Evolutionary conservation across 2,113 vertebrate species (phyloP), one percentile per base, ranked within the genome.

Genomic region (Parotia lawesii): DNA sequence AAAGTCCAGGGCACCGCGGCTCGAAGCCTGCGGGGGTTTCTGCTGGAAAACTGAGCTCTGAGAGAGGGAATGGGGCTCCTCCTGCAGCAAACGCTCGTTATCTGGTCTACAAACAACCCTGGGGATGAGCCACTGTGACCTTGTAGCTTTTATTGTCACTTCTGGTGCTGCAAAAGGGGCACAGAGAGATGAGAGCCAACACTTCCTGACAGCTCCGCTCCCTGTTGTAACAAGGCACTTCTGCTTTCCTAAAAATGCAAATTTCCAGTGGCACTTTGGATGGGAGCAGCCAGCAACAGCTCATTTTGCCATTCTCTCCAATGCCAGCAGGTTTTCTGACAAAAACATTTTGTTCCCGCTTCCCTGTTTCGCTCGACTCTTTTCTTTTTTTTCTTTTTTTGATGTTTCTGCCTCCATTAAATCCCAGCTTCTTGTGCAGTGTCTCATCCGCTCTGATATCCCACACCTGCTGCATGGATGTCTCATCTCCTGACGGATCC

Each of bases 331-430:
- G 45, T 91, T 91, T 81, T 24, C 65, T 1, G 13, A 72, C 44
- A 40, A 40, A 92, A 84, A 58, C 61, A 64, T 91, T 91, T 87
- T 48, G 85, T 85, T 93, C 85, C 81, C 38, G 31, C 81, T 64
- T 78, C 70, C 6, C 53, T n/a, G 35, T 51, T 87, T 87, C 74
- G 3, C 28, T 77, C 23, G 9, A n/a, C 7, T 76, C 9, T 48
- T 83, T n/a, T 40, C 22, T 33, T 23, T 17, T 35, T 37, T 29
- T 62, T 33, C 31, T 70, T 51, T 48, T 44, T 37, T 27, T 6
- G 4, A 15, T 87, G 84, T 85, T 84, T 56, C 53, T 85, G 84
- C 81, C 90, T 87, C 22, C 81, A 45, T 89, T 44, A 21, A 60
- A 37, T 42, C 93, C 33, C 87, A 69, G 90, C 37, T 93, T 61